Evolutionary conservation across 2,888 invertebrate species (phyloP).

Genomic region (Pecten maximus): DNA sequence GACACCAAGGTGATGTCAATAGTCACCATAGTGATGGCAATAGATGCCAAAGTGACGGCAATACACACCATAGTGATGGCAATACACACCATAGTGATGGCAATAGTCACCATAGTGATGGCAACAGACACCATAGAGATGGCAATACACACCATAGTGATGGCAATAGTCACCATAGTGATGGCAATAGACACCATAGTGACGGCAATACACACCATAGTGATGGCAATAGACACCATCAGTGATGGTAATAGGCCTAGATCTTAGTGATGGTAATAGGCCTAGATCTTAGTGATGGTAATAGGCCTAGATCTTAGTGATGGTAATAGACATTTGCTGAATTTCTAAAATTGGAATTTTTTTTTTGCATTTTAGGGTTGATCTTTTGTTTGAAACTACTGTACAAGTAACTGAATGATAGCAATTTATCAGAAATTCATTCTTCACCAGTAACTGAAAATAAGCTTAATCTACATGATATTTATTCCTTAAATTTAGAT

Average conservation of each 20-base stretch:
- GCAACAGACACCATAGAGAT: neutral
- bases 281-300: neutral
- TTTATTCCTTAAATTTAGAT: no score
- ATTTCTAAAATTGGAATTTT: no score
- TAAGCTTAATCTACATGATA: no score
- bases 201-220: neutral
- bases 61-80: no score
- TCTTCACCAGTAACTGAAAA: no score
- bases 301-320: neutral
- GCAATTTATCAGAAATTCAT: no score
- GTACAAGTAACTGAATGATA: no score
- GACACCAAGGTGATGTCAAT: no score
- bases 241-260: neutral
- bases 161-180: neutral
- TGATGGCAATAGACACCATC: neutral
- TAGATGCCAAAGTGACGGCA: no score
- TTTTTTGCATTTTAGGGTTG: neutral
- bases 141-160: neutral
- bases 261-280: neutral
- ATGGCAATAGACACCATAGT: neutral
- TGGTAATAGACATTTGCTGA: neutral
- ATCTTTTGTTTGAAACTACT: neutral
- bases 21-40: no score
- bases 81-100: no score
- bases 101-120: neutral